phyloP scores from a whole-genome alignment of 2,888 invertebrate genomes.

The Cenopis cana region DNA sequence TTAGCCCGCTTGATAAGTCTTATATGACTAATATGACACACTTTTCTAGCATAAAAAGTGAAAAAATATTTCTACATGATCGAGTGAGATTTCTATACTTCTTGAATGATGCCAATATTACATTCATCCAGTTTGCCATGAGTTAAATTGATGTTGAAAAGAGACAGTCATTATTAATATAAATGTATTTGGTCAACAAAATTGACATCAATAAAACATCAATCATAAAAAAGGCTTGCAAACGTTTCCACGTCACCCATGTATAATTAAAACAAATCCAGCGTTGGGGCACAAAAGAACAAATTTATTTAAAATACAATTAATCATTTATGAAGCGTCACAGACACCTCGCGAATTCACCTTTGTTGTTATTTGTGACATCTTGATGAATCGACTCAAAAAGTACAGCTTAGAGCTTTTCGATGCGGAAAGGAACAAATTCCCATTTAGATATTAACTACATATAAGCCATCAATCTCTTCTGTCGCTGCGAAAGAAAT shows the following conservation, averaged over 20 bases:
- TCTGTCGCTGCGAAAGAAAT: constrained; percentile 26
- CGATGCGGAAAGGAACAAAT: constrained; percentile 23
- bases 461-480: constrained; percentile 37
- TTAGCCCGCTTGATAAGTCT: too few relatives aligned
- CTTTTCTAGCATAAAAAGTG: too few relatives aligned
- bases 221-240: background rate
- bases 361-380: constrained; percentile 26
- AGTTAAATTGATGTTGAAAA: too few relatives aligned
- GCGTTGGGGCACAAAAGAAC: background rate
- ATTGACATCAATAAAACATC: background rate
- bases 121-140: too few relatives aligned
- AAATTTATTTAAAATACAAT: constrained; percentile 9
- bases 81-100: too few relatives aligned
- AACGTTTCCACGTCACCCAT: background rate
- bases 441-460: constrained; percentile 36
- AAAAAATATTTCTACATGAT: too few relatives aligned
- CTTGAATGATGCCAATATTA: too few relatives aligned
- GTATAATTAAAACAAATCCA: background rate
- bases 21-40: too few relatives aligned
- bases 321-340: constrained; percentile 24
- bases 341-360: constrained; percentile 25
- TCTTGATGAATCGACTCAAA: constrained; percentile 34
- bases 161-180: too few relatives aligned
- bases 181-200: background rate
- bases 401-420: constrained; percentile 17